Base-by-base conservation (phyloP, 2,797 vertebrate genomes). In the Balearica regulorum region DNA sequence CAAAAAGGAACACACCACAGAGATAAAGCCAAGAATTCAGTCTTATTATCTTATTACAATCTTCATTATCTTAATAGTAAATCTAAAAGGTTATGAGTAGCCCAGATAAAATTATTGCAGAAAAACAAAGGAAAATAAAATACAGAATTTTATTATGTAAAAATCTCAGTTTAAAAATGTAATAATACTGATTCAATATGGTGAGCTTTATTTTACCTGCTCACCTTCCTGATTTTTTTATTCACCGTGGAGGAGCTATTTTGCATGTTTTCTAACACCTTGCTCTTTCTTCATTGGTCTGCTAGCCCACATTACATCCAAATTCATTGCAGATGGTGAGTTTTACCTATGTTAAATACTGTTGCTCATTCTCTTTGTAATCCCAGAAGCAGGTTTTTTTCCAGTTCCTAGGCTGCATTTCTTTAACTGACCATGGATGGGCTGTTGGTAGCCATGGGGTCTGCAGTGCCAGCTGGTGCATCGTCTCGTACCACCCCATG, bases 401-500 rank as follows among this genome's bases (percentile, higher is more conserved):
- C 54, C 19, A 18, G 9, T 19, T 79, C 21, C 12, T n/a, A 39
- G 35, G 31, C 22, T 53, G 16, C 15, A 19, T 73, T 43, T 58
- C 28, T 49, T 24, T 69, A 58, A 28, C 3, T 48, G 39, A 18
- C 7, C 0, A 0, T 2, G 1, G 13, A 5, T 1, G 19, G 20
- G 13, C 7, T 57, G 13, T 54, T 61, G 1, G 3, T 60, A 70
- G 28, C 14, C 0, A 0, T 10, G 11, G 15, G 10, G 20, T 58
- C 26, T 53, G 31, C 61, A 31, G 3, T 24, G 44, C 15, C 25
- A 77, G 31, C 22, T 25, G 24, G 26, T 89, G 24, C 41, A 39
- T 26, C 20, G 7, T 11, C 13, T 71, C 0, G 0, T 51, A 33
- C 24, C 16, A 31, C 3, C 8, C 43, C 22, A 11, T 5, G 10